Conservation (phyloP, 2,888 invertebrate genomes). For the Nezara viridula region DNA sequence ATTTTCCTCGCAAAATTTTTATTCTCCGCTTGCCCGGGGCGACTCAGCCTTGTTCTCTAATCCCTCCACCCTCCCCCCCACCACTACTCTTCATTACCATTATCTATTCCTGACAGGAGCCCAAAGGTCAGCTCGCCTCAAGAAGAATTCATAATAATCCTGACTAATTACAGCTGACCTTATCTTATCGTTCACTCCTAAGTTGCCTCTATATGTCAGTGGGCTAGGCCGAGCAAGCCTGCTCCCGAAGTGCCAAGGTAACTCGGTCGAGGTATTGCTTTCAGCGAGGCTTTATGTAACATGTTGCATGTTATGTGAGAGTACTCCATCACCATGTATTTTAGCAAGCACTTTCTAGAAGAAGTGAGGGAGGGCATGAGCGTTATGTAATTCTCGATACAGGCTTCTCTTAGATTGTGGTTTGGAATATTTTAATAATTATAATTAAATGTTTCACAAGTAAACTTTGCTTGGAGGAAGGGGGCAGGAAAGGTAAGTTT, state of each 20-base stretch:
- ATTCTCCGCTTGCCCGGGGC: not conserved
- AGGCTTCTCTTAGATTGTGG: not conserved
- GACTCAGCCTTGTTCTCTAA: not conserved
- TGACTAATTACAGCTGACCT: not conserved
- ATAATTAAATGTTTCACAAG: not conserved
- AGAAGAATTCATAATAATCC: not conserved
- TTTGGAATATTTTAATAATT: not conserved
- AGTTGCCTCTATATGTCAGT: not conserved
- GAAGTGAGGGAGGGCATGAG: not conserved
- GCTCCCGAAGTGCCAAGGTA: not conserved
- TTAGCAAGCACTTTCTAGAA: conserved; percentile 8
- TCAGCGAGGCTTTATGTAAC: not conserved
- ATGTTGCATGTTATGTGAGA: not conserved
- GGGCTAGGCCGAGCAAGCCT: not conserved
- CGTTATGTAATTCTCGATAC: not conserved
- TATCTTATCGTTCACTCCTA: not conserved
- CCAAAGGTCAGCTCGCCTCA: not conserved
- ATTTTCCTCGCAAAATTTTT: not conserved
- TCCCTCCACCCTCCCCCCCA: not conserved
- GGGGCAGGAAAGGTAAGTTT: not conserved
- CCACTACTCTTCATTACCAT: no score
- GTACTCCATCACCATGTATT: not conserved
- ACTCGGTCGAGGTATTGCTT: not conserved
- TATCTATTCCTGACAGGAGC: not conserved
- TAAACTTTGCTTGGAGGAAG: not conserved